phyloP scores from a whole-genome alignment of 2,888 invertebrate species.

The Callimorpha dominula region DNA sequence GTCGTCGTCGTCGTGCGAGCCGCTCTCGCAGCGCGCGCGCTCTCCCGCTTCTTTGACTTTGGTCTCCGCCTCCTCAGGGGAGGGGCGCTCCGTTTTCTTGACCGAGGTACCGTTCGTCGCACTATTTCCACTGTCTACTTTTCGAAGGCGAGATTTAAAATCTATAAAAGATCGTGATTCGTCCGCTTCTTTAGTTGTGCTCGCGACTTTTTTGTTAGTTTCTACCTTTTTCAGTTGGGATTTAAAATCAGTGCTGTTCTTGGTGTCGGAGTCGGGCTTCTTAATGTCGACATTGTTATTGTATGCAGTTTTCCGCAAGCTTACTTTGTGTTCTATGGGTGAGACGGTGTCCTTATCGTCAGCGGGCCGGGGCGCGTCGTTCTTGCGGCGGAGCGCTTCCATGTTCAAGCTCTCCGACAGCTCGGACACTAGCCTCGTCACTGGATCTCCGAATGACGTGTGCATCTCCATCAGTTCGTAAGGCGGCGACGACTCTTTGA shows the following conservation, averaged over 20 bases:
- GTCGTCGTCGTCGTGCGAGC: constrained; percentile 87
- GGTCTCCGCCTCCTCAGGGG: constrained; percentile 70
- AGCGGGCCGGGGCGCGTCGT: constrained; percentile 50
- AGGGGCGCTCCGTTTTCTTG: constrained; percentile 65
- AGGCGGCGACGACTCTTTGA: constrained; percentile 84
- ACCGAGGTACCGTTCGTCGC: constrained; percentile 71
- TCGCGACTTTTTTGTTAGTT: constrained; percentile 86
- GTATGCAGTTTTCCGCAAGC: constrained; percentile 78
- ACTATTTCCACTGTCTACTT: constrained; percentile 88
- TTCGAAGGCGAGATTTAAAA: constrained; percentile 93
- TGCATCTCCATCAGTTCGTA: constrained; percentile 59
- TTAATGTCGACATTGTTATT: constrained; percentile 60
- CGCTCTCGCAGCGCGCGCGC: constrained; percentile 57
- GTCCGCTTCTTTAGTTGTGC: constrained; percentile 83
- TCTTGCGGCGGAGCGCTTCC: constrained; percentile 80
- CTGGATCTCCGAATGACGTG: constrained; percentile 89
- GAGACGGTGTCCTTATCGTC: constrained; percentile 66
- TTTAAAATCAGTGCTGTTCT: constrained; percentile 85
- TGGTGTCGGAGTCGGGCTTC: constrained; percentile 60
- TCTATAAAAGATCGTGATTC: constrained; percentile 90
- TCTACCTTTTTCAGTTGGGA: constrained; percentile 92
- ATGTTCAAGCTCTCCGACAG: constrained; percentile 94
- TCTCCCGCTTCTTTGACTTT: constrained; percentile 9
- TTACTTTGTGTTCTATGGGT: constrained; percentile 83
- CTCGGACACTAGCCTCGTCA: constrained; percentile 93